Evolutionary conservation across 2,113 vertebrate species (phyloP), one percentile per base, ranked within the genome.

Genomic region (Coracopsis vasa): DNA sequence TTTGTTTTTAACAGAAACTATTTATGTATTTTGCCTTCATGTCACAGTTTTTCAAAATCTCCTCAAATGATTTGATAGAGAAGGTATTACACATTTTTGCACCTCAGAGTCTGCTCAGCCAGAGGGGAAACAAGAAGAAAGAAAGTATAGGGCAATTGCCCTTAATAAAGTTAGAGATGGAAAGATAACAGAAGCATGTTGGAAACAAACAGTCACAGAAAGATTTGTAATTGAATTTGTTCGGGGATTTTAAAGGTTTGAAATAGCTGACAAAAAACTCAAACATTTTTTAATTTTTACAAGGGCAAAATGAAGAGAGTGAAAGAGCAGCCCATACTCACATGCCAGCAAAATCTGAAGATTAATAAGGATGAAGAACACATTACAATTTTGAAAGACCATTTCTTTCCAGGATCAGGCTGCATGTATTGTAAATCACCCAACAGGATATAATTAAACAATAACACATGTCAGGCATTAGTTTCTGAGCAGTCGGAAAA

Each of bases 361-460:
- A 62, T 70, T 92, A 92, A 73, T 56, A 83, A 88, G 42, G 74
- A 91, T 88, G 71, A 90, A 69, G 29, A 95, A 53, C n/a, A 69
- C 50, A 62, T 81, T 84, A 73, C 70, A 53, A 92, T 83, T 96
- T 82, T 94, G 79, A 96, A 95, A 93, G 53, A 69, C 27, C 12
- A 4, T 11, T 91, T 79, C 77, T 79, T 95, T 89, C 51, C 67
- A 54, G 37, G 75, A 95, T 90, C 85, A 80, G 35, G 39, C 47
- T 95, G 73, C 1, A 0, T 58, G 45, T 53, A 47, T 16, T 90
- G 67, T 92, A 93, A 86, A 91, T 90, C 92, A 90, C 88, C 89
- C 92, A 94, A 90, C 79, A 86, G 90, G 93, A 88, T 60, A 88
- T 70, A 90, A 94, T 93, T 93, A 96, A 96, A 82, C 87, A 96